These are phyloP conservation scores for Stenoptilia bipunctidactyla DNA, from an alignment of 2,888 invertebrate genomes.

Conservation along the genomic window DNA sequence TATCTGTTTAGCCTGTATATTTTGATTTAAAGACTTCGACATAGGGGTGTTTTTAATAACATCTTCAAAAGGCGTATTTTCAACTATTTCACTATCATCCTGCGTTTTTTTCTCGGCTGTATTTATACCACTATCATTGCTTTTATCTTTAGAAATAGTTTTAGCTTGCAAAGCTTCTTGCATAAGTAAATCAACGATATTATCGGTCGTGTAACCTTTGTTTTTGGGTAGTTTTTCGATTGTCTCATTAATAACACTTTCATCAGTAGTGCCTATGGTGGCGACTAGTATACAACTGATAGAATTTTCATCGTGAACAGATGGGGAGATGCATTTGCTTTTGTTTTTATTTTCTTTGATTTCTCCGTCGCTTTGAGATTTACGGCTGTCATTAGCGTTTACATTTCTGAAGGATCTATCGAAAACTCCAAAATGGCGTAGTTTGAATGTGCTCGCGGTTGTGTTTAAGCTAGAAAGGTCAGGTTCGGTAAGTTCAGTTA, in stretches of 20 bases:
- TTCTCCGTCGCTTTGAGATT: conserved; percentile 20
- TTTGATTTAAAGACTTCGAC: conserved; percentile 13
- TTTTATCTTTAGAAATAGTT: conserved; percentile 12
- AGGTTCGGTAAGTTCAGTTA: conserved; percentile 37
- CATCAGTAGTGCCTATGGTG: conserved; percentile 31
- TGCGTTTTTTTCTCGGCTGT: conserved; percentile 20
- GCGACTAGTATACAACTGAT: conserved; percentile 32
- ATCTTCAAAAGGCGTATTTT: conserved; percentile 22
- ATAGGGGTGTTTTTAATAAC: neutral
- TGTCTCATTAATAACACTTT: conserved; percentile 36
- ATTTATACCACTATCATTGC: conserved; percentile 25
- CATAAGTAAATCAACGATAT: conserved; percentile 35
- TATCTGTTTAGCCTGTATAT: too few species aligned
- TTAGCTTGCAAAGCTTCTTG: conserved; percentile 32
- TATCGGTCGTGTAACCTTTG: conserved; percentile 26
- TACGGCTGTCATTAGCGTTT: conserved; percentile 6
- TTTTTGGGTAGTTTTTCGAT: conserved; percentile 29
- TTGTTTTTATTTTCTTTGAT: conserved; percentile 9
- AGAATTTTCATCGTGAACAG: conserved; percentile 21
- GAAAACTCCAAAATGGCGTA: conserved; percentile 23
- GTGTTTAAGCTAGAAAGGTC: conserved; percentile 20
- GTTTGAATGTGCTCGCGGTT: conserved; percentile 20
- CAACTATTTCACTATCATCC: conserved; percentile 24
- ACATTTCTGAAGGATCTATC: conserved; percentile 13
- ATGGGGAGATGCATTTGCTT: conserved; percentile 20